A percentile compares a stretch with the other conserved stretches of the same genome.
phyloP scores from a whole-genome alignment of 2,888 invertebrate genomes.

The Diaphora mendica region DNA sequence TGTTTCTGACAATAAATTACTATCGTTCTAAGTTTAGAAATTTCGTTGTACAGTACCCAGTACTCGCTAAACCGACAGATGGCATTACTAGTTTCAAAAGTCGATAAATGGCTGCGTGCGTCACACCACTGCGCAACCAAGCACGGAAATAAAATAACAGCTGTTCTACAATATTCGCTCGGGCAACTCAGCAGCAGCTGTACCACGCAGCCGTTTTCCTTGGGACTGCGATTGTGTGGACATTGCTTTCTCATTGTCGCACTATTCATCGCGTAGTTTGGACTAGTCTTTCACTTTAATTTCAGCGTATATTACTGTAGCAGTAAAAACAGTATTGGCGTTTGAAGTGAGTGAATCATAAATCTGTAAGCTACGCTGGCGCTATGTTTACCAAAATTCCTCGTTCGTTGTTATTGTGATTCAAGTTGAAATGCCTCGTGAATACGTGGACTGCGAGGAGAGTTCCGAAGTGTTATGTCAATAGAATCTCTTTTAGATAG shows the following conservation, averaged over 20 bases:
- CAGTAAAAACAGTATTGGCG: constrained; percentile 70
- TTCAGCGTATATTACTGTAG: constrained; percentile 71
- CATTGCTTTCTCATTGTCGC: constrained; percentile 78
- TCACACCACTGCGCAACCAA: constrained; percentile 82
- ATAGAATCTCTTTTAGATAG: constrained; percentile 79
- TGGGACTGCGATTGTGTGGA: constrained; percentile 80
- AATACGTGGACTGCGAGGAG: constrained; percentile 79
- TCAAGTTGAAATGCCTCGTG: constrained; percentile 81
- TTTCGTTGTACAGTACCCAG: constrained; percentile 3
- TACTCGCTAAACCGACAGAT: constrained; percentile 29
- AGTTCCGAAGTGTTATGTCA: constrained; percentile 81
- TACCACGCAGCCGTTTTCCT: constrained; percentile 81
- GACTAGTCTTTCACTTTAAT: constrained; percentile 65
- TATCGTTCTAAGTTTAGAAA: neutral
- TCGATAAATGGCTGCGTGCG: constrained; percentile 78
- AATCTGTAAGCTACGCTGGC: constrained; percentile 71
- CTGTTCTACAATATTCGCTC: constrained; percentile 85
- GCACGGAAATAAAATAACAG: constrained; percentile 85
- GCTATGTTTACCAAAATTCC: constrained; percentile 83
- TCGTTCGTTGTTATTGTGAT: constrained; percentile 81
- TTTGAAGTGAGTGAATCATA: constrained; percentile 78
- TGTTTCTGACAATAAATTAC: neutral
- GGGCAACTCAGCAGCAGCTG: constrained; percentile 83
- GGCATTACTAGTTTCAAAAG: constrained; percentile 55
- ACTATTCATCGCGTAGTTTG: constrained; percentile 70